These are phyloP conservation scores for Campopleginae sp. DNA, from an alignment of 2,888 invertebrate genomes.

Conservation along the genomic window DNA sequence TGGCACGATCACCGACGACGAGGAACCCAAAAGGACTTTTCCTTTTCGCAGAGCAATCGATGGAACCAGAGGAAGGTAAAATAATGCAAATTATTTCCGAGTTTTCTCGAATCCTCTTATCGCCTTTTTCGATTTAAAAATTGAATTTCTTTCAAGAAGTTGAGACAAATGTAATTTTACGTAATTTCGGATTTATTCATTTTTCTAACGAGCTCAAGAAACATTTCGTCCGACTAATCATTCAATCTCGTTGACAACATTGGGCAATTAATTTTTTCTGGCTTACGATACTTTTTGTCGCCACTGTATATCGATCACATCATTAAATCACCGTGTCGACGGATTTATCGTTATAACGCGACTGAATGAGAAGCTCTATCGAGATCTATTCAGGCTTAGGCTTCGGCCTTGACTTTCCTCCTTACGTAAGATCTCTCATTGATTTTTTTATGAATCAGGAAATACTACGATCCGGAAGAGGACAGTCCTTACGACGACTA, in stretches of 20 bases:
- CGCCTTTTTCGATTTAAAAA: neutral
- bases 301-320: neutral
- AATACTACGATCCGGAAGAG: conserved; percentile 79
- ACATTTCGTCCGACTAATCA: neutral
- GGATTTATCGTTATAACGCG: conserved; percentile 10
- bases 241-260: neutral
- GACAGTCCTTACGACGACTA: conserved; percentile 80
- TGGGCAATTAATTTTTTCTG: neutral
- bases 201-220: neutral
- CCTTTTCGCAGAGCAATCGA: conserved; percentile 81
- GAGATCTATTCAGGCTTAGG: conserved; percentile 6
- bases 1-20: conserved; percentile 73
- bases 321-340: neutral
- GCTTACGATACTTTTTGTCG: neutral
- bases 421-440: neutral
- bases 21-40: conserved; percentile 75
- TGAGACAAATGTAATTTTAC: neutral
- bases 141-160: neutral
- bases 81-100: neutral
- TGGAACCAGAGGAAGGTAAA: conserved; percentile 81
- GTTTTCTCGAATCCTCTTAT: neutral
- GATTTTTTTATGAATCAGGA: conserved; percentile 71
- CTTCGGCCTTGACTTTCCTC: neutral
- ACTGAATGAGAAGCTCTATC: conserved; percentile 2
- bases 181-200: neutral